These are phyloP conservation scores for Drosophila nr. medialis DNA, from an alignment of 2,888 invertebrate species.

Conservation along the genomic window DNA sequence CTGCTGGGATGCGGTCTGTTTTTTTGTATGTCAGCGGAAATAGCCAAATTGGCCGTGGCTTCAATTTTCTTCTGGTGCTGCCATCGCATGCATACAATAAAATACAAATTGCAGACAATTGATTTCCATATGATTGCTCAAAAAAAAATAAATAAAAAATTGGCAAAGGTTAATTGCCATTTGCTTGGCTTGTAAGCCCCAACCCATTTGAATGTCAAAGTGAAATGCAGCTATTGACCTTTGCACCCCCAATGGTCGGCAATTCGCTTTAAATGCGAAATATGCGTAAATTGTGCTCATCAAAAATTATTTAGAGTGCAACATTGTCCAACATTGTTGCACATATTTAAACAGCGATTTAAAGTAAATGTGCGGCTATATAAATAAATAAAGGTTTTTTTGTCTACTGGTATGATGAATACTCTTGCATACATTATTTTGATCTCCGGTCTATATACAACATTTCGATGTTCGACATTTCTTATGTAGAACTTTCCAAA, in stretches of 20 bases:
- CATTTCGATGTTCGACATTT: background rate
- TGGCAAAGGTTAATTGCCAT: conserved; percentile 75
- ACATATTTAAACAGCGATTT: conserved; percentile 9
- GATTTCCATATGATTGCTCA: conserved; percentile 73
- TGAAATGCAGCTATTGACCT: conserved; percentile 49
- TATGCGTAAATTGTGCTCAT: conserved; percentile 34
- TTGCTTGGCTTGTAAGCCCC: conserved; percentile 12
- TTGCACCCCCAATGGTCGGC: conserved; percentile 1
- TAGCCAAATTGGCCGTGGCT: conserved; percentile 78
- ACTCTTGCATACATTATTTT: background rate
- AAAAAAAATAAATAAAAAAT: conserved; percentile 53
- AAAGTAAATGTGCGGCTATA: conserved; percentile 43
- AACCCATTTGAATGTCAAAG: conserved; percentile 68
- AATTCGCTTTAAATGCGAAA: conserved; percentile 1
- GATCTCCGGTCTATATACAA: background rate
- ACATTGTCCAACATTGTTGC: background rate
- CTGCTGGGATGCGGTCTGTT: conserved; percentile 2
- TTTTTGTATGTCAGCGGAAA: conserved; percentile 70
- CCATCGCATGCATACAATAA: conserved; percentile 63
- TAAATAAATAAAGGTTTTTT: conserved; percentile 15
- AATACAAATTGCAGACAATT: conserved; percentile 76
- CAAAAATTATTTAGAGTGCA: conserved; percentile 44
- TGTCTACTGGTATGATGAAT: background rate
- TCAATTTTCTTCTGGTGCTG: conserved; percentile 52
- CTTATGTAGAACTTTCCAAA: background rate